Evolutionary conservation across 2,888 invertebrate species (phyloP).

Genomic region (Andrena hattorfiana): DNA sequence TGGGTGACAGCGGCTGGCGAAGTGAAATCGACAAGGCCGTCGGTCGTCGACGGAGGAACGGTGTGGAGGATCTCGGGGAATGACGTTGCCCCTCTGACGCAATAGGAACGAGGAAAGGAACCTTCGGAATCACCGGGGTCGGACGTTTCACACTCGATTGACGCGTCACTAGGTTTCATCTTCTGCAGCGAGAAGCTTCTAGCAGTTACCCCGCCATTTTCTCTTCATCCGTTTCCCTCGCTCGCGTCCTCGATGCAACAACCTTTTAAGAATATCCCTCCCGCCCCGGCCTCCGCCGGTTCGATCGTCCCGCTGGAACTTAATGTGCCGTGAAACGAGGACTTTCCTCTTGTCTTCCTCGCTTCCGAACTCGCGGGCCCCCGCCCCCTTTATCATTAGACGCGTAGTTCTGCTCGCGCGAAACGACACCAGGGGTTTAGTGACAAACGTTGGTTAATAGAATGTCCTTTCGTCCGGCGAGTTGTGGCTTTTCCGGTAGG

Average conservation of each 20-base stretch:
- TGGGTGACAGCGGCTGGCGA: conserved; percentile 9
- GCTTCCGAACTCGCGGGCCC: conserved; percentile 24
- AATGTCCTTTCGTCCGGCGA: conserved; percentile 28
- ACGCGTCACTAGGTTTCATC: conserved; percentile 59
- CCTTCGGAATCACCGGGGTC: conserved; percentile 23
- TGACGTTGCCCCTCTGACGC: conserved; percentile 16
- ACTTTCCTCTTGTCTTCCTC: conserved; percentile 40
- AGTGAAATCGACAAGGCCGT: conserved; percentile 6
- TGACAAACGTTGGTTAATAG: conserved; percentile 41
- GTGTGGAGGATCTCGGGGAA: neutral
- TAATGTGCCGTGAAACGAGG: conserved; percentile 72
- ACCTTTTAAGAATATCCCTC: conserved; percentile 53
- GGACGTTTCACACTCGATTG: conserved; percentile 65
- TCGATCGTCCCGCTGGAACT: conserved; percentile 55
- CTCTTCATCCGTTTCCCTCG: conserved; percentile 41
- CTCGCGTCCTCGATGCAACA: conserved; percentile 35
- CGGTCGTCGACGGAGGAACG: conserved; percentile 21
- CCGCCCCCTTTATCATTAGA: conserved; percentile 54
- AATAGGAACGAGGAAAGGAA: conserved; percentile 35
- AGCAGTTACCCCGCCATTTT: conserved; percentile 29
- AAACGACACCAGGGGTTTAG: conserved; percentile 17
- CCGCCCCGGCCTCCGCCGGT: conserved; percentile 19
- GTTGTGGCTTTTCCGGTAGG: neutral
- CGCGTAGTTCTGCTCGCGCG: conserved; percentile 23
- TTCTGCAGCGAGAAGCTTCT: conserved; percentile 17